Conservation (phyloP, 2,113 vertebrate genomes). For the Scalopus aquaticus region DNA sequence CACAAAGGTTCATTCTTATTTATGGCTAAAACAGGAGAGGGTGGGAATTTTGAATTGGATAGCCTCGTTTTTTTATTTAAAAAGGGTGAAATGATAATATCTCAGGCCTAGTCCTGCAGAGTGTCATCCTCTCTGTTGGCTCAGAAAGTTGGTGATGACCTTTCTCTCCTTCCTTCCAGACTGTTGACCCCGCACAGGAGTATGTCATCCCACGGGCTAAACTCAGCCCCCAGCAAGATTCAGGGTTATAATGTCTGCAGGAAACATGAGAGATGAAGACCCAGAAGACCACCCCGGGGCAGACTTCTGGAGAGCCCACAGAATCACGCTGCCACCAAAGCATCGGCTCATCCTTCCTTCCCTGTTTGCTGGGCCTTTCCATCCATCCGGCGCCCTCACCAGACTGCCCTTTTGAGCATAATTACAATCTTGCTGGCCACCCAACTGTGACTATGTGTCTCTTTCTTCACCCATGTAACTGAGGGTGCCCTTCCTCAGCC, state of each 20-base stretch:
- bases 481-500: constrained; percentile 7
- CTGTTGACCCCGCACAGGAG: constrained; percentile 57
- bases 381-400: neutral
- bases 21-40: neutral
- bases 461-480: constrained; percentile 40
- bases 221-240: constrained; percentile 55
- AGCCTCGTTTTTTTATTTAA: neutral
- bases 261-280: neutral
- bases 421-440: constrained; percentile 69
- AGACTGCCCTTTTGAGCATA: neutral
- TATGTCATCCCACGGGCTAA: constrained; percentile 9
- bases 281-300: neutral
- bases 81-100: neutral
- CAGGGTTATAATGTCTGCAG: constrained; percentile 2
- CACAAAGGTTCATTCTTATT: neutral
- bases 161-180: constrained; percentile 66
- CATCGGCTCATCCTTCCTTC: neutral
- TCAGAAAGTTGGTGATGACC: neutral
- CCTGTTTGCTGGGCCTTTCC: neutral
- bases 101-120: neutral
- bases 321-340: neutral
- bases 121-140: neutral
- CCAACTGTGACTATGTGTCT: constrained; percentile 34
- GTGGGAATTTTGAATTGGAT: neutral
- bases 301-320: accelerated